These are phyloP conservation scores for Schizothorax lantsangensis DNA, from an alignment of 2,797 vertebrate species.

Conservation along the genomic window DNA sequence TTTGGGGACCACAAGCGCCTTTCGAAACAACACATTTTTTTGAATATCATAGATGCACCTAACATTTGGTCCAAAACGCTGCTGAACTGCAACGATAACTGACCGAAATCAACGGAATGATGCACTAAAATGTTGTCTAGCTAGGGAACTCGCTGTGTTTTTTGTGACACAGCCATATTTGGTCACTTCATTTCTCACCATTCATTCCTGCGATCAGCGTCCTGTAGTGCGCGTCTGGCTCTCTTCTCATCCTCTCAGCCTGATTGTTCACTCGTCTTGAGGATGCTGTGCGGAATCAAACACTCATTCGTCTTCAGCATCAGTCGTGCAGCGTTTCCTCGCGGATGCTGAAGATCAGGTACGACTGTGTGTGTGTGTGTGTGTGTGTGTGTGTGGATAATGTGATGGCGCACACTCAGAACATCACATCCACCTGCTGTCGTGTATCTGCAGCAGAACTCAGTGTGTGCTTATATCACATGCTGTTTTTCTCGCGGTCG, in stretches of 20 bases:
- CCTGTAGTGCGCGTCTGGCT: slow-evolving; percentile 17
- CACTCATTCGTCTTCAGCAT: not conserved
- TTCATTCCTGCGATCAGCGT: slow-evolving; percentile 26
- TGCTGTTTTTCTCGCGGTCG: not conserved
- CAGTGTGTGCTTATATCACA: not conserved
- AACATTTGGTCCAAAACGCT: not conserved
- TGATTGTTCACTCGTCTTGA: slow-evolving; percentile 3
- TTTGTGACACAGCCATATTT: not conserved
- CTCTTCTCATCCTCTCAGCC: not conserved
- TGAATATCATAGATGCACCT: not conserved
- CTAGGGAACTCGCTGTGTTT: not conserved
- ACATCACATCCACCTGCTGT: slow-evolving; percentile 40
- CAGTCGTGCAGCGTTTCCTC: slow-evolving; percentile 4
- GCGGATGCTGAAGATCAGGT: slow-evolving; percentile 35
- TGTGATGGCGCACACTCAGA: slow-evolving; percentile 2
- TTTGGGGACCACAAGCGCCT: not conserved
- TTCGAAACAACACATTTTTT: no score
- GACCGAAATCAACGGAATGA: not conserved
- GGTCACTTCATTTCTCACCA: slow-evolving; percentile 5
- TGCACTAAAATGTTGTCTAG: not conserved
- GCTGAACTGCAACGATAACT: no score
- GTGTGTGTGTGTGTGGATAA: not conserved
- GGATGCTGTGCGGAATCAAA: not conserved
- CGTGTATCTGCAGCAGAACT: slow-evolving; percentile 21
- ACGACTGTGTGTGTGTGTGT: not conserved